Conservation (phyloP, 2,797 vertebrate genomes). For the Geotrypetes seraphini region DNA sequence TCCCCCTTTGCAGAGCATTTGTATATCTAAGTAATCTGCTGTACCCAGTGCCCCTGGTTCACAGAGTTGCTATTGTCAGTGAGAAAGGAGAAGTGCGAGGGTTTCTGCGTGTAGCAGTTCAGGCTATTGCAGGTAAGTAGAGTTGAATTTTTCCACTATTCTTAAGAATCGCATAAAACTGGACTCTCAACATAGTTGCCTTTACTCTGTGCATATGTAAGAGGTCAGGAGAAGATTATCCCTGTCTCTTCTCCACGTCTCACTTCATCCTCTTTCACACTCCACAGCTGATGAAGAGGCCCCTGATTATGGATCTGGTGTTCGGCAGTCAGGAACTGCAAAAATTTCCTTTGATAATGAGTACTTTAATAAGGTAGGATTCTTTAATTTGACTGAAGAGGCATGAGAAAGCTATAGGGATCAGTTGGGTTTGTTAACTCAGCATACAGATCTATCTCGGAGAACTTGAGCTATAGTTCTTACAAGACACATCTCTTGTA, state of each 20-base stretch:
- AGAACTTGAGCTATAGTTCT: too few species aligned
- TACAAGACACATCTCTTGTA: too few species aligned
- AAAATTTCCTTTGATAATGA: slow-evolving; percentile 97
- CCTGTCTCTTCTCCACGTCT: not conserved
- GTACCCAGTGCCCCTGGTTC: slow-evolving; percentile 91
- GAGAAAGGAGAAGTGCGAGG: slow-evolving; percentile 94
- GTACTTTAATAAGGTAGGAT: slow-evolving; percentile 84
- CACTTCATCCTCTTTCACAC: not conserved
- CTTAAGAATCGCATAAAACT: too few species aligned
- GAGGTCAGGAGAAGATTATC: too few species aligned
- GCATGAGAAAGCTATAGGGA: not conserved
- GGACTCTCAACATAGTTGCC: too few species aligned
- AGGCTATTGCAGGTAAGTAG: slow-evolving; percentile 87
- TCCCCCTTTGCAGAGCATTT: slow-evolving; percentile 83
- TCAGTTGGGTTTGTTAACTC: too few species aligned
- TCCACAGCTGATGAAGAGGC: slow-evolving; percentile 87
- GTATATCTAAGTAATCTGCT: slow-evolving; percentile 97
- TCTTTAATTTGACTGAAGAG: not conserved
- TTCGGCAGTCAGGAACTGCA: slow-evolving; percentile 93
- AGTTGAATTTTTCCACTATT: too few species aligned
- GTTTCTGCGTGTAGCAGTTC: slow-evolving; percentile 91
- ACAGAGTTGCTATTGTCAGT: slow-evolving; percentile 88
- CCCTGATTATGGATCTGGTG: slow-evolving; percentile 94
- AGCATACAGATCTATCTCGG: too few species aligned
- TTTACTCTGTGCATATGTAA: too few species aligned